These are phyloP conservation scores for Platyrinchus mystaceus DNA, from an alignment of 2,797 vertebrate genomes.

Conservation along the genomic window DNA sequence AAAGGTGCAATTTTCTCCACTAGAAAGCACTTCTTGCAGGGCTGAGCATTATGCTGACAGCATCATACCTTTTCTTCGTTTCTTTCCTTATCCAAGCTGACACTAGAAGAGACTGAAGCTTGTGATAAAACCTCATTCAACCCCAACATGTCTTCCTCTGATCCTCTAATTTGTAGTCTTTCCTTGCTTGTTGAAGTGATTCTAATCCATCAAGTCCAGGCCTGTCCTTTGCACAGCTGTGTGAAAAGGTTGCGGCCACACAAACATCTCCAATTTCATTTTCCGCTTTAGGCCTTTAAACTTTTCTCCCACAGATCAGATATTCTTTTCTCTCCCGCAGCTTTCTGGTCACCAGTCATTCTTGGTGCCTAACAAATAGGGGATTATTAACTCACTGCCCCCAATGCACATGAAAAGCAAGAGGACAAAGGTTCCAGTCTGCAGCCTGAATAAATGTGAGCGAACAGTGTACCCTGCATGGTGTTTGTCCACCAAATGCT, in stretches of 20 bases:
- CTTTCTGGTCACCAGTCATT: background rate
- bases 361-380: background rate
- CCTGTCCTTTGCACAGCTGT: background rate
- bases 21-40: background rate
- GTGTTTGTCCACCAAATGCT: background rate
- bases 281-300: background rate
- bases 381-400: background rate
- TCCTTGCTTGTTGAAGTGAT: background rate
- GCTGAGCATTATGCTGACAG: background rate
- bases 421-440: background rate
- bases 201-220: background rate
- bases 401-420: background rate
- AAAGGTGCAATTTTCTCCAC: background rate
- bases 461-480: background rate
- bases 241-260: background rate
- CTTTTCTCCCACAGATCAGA: background rate
- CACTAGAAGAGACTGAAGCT: background rate
- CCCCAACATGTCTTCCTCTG: background rate
- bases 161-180: background rate
- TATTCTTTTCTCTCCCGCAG: background rate
- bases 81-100: background rate
- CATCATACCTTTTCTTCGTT: background rate
- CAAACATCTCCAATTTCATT: background rate
- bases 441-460: background rate
- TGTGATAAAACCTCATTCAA: background rate